Conservation (phyloP, 2,797 vertebrate genomes). For the Caiman crocodilus region DNA sequence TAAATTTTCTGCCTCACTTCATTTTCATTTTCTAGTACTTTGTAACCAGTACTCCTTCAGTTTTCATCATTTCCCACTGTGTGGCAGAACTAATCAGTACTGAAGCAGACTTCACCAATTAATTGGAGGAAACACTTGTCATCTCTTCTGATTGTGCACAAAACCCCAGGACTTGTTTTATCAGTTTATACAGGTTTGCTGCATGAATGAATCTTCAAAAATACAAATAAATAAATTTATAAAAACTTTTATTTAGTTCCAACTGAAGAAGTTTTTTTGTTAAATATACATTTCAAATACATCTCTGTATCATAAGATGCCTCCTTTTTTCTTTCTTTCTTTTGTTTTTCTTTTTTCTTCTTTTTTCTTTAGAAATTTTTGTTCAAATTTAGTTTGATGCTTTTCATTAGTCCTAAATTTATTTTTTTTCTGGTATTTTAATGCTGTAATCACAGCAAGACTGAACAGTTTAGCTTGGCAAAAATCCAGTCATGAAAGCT, state of each 20-base stretch:
- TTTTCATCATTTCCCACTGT: constrained; percentile 50
- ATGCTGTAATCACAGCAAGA: constrained; percentile 28
- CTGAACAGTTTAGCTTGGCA: constrained; percentile 18
- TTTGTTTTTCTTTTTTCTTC: neutral
- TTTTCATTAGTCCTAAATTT: constrained; percentile 21
- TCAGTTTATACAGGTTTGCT: constrained; percentile 69
- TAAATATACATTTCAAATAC: constrained; percentile 45
- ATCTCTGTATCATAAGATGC: neutral
- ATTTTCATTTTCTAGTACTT: constrained; percentile 64
- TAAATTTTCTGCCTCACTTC: constrained; percentile 52
- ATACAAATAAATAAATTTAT: constrained; percentile 44
- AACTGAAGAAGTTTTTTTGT: constrained; percentile 31
- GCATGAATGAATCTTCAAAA: constrained; percentile 54
- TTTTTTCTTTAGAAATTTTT: constrained; percentile 12
- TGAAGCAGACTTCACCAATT: constrained; percentile 53
- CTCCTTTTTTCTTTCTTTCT: neutral
- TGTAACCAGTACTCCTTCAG: constrained; percentile 25
- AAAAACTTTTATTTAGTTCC: constrained; percentile 30
- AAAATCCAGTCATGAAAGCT: constrained; percentile 26
- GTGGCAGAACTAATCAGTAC: constrained; percentile 65
- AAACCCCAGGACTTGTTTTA: constrained; percentile 61
- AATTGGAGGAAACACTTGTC: constrained; percentile 61
- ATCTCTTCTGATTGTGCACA: constrained; percentile 29
- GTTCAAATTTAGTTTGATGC: neutral
- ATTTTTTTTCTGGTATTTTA: constrained; percentile 1